phyloP scores from a whole-genome alignment of 2,113 vertebrate genomes.

The Capreolus pygargus region DNA sequence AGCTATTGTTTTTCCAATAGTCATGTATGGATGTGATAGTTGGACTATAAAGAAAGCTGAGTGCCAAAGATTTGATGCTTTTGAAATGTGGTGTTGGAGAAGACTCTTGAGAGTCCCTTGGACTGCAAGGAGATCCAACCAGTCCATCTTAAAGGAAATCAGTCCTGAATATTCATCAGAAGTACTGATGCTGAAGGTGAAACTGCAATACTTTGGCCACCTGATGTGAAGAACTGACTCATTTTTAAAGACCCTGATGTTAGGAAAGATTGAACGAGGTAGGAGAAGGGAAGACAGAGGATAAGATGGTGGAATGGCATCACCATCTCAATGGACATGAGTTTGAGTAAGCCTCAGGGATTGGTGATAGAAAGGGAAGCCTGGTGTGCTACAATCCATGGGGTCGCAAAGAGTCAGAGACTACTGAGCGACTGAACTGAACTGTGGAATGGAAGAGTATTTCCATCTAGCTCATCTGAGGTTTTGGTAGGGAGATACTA shows the following conservation, averaged over 20 bases:
- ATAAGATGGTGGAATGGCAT: neutral
- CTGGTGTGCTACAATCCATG: neutral
- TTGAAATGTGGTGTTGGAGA: neutral
- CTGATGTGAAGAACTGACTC: neutral
- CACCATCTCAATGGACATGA: neutral
- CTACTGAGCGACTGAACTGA: neutral
- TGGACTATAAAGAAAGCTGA: neutral
- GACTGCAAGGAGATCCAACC: neutral
- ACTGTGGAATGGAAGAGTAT: neutral
- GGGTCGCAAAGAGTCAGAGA: neutral
- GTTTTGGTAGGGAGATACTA: neutral
- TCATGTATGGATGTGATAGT: neutral
- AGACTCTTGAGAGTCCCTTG: neutral
- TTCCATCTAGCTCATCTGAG: neutral
- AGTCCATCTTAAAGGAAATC: too few relatives aligned
- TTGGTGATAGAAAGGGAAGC: neutral
- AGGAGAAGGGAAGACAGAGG: neutral
- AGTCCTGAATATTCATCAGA: neutral
- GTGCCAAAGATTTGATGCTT: rapidly evolving
- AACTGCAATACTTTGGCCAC: neutral
- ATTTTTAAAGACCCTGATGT: neutral
- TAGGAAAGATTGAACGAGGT: neutral
- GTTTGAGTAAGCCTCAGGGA: neutral
- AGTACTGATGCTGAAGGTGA: neutral
- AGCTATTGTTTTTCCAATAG: neutral